A percentile compares a stretch with the other conserved stretches of the same genome.
Conservation (phyloP, 2,113 vertebrate species). For the Sus scrofa region DNA sequence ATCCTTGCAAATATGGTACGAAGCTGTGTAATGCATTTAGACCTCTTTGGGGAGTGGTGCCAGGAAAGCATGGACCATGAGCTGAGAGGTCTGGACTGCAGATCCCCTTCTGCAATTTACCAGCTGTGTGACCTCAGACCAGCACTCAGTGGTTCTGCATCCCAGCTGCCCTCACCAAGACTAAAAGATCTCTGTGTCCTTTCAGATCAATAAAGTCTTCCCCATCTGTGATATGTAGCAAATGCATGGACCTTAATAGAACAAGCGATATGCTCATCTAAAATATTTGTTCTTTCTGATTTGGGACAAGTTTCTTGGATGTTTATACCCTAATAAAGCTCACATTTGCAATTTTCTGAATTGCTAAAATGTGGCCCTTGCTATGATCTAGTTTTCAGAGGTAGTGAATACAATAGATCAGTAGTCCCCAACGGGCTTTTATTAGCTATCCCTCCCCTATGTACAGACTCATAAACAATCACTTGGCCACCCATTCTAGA, state of each 20-base stretch:
- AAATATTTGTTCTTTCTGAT: neutral
- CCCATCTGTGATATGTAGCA: neutral
- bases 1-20: neutral
- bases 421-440: neutral
- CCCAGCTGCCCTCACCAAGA: too few relatives aligned
- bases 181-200: neutral
- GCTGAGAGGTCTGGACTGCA: neutral
- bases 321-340: neutral
- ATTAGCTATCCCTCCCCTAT: neutral
- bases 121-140: neutral
- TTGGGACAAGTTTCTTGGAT: neutral
- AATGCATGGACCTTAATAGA: neutral
- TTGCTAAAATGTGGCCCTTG: neutral
- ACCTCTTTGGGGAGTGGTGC: neutral
- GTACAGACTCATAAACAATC: neutral
- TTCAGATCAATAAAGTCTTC: neutral
- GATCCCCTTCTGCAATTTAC: neutral
- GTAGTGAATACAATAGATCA: neutral
- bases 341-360: neutral
- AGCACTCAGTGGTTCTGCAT: neutral
- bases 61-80: neutral
- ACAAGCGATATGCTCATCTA: neutral
- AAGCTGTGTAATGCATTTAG: rapidly evolving
- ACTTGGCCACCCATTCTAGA: neutral
- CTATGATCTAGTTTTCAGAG: neutral